Evolutionary conservation across 2,888 invertebrate genomes (phyloP), one percentile per base, ranked within the genome.

Genomic region (Aphrophora alni): DNA sequence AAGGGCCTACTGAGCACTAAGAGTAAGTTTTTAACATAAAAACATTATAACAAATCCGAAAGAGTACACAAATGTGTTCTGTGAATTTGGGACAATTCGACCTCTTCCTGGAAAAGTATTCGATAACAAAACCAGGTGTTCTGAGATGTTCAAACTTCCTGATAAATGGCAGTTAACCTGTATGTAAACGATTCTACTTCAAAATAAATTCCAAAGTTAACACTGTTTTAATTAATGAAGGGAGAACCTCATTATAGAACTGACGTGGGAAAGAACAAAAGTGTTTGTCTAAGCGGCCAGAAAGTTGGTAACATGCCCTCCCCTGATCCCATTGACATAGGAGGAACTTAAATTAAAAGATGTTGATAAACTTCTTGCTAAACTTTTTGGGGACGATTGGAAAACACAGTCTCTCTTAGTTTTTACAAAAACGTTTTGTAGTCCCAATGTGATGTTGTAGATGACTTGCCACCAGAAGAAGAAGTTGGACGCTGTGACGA

Each of bases 161-260:
- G 24, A 69, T 26, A 25, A 70, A 27, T 77, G 77, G 77, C 77
- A 77, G 27, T 77, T 77, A 17, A 24, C 68, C 17, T 77, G 68
- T 70, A 38, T 33, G 70, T n/a, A 77, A 77, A 17, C 2, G 78
- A n/a, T 71, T 72, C 25, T 38, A 26, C 70, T 78, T 78, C 5
- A 71, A 71, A 24, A 38, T 71, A 0, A 78, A 24, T 26, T 33
- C 33, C 1, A 78, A 78, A 78, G 17, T 24, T 26, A 25, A 26
- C 26, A 71, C 14, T 78, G 26, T 78, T 38, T 38, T 72, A 17
- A 71, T 38, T 72, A 17, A 71, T 72, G 25, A 70, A 78, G 17
- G 77, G 70, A 77, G 77, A 77, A 77, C 70, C 77, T 38, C 28
- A 77, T 70, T 77, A 77, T 24, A 69, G 77, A 70, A 27, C 70